Conservation (phyloP, 2,888 invertebrate genomes). For the Kryphioiulus occultus region DNA sequence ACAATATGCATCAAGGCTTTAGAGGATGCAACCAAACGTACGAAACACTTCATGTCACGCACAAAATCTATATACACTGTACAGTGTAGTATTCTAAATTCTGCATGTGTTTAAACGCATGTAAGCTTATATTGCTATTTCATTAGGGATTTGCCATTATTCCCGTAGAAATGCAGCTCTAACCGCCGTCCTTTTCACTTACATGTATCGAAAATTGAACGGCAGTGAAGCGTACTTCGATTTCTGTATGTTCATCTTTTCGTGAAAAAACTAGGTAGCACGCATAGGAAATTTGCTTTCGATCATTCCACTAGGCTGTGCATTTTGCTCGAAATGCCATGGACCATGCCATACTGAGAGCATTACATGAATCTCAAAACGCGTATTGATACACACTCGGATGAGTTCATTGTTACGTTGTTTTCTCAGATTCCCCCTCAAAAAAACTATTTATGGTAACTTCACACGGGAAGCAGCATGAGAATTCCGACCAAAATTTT, state of each 20-base stretch:
- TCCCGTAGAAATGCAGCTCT: background rate
- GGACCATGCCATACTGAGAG: background rate
- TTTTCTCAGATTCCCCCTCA: background rate
- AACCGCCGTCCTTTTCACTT: background rate
- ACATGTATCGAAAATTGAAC: background rate
- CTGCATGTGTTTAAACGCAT: too few species aligned
- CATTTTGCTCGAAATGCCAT: background rate
- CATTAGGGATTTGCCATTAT: background rate
- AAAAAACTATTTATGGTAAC: background rate
- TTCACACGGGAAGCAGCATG: background rate
- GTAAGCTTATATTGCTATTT: background rate
- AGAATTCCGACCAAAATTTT: background rate
- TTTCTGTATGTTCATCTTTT: background rate
- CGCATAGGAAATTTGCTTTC: conserved; percentile 1
- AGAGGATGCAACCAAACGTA: too few species aligned
- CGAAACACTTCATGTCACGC: too few species aligned
- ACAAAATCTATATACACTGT: too few species aligned
- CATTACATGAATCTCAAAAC: conserved; percentile 15
- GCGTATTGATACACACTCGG: conserved; percentile 12
- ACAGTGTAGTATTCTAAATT: too few species aligned
- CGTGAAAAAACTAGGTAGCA: background rate
- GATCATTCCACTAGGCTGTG: conserved; percentile 26
- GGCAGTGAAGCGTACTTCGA: conserved; percentile 24
- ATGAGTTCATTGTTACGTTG: conserved; percentile 22
- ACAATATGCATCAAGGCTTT: too few species aligned